Conservation (phyloP, 2,888 invertebrate genomes). For the Panopea generosa region DNA sequence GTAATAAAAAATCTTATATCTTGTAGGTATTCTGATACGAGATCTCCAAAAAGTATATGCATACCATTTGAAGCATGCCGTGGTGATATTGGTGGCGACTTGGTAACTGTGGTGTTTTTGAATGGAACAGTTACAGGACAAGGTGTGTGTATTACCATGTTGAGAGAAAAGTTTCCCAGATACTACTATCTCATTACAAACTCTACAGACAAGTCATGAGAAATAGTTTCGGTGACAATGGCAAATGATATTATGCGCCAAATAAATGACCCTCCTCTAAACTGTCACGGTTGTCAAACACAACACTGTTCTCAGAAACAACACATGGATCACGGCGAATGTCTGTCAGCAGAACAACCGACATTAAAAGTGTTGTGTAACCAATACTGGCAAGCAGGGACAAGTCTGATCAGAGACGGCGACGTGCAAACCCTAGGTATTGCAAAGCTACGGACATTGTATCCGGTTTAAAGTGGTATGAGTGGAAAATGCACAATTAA, state of each 20-base stretch:
- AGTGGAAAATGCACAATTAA: no score
- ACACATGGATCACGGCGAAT: conserved; percentile 12
- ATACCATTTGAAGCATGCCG: no score
- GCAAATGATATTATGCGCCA: background rate
- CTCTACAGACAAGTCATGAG: background rate
- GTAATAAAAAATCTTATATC: no score
- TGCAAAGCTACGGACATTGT: no score
- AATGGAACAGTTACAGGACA: no score
- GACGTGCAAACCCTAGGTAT: background rate
- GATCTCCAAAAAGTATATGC: no score
- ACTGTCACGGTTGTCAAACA: conserved; percentile 5
- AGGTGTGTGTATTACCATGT: no score
- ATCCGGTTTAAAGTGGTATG: no score
- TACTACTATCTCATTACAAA: background rate
- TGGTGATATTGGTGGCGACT: no score
- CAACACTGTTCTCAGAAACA: conserved; percentile 7
- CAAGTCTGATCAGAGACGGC: background rate
- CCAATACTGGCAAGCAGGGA: conserved; percentile 14
- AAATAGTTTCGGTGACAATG: background rate
- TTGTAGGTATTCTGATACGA: no score
- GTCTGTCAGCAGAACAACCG: conserved; percentile 14
- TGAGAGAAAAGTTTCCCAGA: background rate
- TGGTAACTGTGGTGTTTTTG: no score
- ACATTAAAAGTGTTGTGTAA: conserved; percentile 1
- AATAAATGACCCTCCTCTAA: conserved; percentile 10